Evolutionary conservation across 2,888 invertebrate species (phyloP).

Genomic region (Chorisops tibialis): DNA sequence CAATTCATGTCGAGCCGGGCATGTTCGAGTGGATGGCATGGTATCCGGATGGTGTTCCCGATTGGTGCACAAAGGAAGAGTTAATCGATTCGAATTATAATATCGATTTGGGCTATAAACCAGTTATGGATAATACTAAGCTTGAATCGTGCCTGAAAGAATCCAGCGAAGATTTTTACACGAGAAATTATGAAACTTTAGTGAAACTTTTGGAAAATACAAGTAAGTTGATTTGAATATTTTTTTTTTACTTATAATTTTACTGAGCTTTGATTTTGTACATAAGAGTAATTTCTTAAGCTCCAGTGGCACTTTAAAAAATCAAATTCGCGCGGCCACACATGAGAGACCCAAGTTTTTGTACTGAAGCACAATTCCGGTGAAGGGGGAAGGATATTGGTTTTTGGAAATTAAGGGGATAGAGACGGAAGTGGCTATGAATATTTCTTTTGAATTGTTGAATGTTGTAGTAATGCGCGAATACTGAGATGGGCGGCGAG

Average conservation of each 20-base stretch:
- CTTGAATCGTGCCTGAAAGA: conserved; percentile 57
- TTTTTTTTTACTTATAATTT: not conserved
- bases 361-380: too few species aligned
- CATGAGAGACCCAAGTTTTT: too few species aligned
- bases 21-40: conserved; percentile 92
- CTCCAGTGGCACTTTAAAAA: too few species aligned
- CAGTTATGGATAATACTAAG: conserved; percentile 57
- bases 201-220: conserved; percentile 58
- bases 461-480: too few species aligned
- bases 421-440: too few species aligned
- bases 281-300: too few species aligned
- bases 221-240: conserved; percentile 38
- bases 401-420: too few species aligned
- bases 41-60: conserved; percentile 75
- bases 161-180: conserved; percentile 65
- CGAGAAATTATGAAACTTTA: conserved; percentile 59
- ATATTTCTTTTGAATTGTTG: too few species aligned
- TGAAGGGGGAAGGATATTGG: too few species aligned
- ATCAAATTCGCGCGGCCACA: too few species aligned
- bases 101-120: conserved; percentile 67
- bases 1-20: conserved; percentile 81
- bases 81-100: conserved; percentile 70
- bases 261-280: not conserved
- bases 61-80: conserved; percentile 75
- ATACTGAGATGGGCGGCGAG: too few species aligned